Evolutionary conservation across 2,113 vertebrate species (phyloP), one percentile per base, ranked within the genome.

Genomic region (Ptilonorhynchus violaceus): DNA sequence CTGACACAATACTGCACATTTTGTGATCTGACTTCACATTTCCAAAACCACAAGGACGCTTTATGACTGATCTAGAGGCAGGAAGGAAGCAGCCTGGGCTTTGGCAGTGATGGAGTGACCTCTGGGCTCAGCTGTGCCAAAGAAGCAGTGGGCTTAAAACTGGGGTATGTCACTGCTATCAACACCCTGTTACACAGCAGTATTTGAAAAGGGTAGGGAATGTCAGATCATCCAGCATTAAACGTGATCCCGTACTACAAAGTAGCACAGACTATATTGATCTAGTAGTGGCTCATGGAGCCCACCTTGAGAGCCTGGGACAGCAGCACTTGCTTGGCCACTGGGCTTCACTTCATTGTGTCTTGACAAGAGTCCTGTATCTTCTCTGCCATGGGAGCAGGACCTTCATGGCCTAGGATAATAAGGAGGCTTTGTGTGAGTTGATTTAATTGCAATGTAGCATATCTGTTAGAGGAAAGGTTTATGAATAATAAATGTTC

Each of bases 401-500:
- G 70, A 50, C 1, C 0, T 55, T 86, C 63, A 15, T 35, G 68
- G 58, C 19, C 86, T 70, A 9, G 41, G 56, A 59, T 67, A 75
- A 84, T 52, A 33, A 2, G 4, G 64, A 81, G 68, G 64, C 60
- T 89, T 86, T 81, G 39, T 85, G 69, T 75, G 76, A 84, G 84
- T 84, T 86, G 91, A 55, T 92, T 77, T 89, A 91, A 92, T 89
- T 95, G 80, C 68, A 70, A 0, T 47, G 56, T 91, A 72, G 44
- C 55, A 12, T 84, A 78, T 72, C 47, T 81, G 60, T 72, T 78
- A 59, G 89, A 74, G 59, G 70, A 92, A 46, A 75, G 52, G 56
- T 74, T 96, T 96, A 96, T 97, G 60, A 96, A 97, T 96, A 93
- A 96, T 92, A 87, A 82, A 93, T 95, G 31, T 42, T 62, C 41